A percentile compares a stretch with the other conserved stretches of the same genome.
Evolutionary conservation across 2,888 invertebrate species (phyloP).

Genomic region (Ochropleura leucogaster): DNA sequence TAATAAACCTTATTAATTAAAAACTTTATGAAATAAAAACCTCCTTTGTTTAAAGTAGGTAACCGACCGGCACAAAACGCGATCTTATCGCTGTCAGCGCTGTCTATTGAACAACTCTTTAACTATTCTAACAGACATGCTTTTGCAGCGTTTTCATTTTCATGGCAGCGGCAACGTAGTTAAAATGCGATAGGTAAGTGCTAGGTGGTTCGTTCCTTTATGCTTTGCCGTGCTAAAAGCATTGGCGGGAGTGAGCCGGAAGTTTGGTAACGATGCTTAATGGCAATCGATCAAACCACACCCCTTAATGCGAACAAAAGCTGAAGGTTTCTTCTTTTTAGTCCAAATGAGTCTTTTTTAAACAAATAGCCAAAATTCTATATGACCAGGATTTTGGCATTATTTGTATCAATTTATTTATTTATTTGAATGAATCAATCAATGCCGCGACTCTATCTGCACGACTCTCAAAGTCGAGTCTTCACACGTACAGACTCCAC

Average conservation of each 20-base stretch:
- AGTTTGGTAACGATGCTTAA: constrained; percentile 40
- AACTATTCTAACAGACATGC: not conserved
- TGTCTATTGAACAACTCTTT: constrained; percentile 12
- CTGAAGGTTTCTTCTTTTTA: constrained; percentile 3
- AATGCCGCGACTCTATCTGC: too few species aligned
- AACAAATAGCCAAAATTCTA: too few species aligned
- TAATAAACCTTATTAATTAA: too few species aligned
- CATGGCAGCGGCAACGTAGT: not conserved
- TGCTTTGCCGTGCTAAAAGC: constrained; percentile 39
- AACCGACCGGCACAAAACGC: not conserved
- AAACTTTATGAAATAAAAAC: too few species aligned
- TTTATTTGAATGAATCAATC: too few species aligned
- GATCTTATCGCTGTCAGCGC: constrained; percentile 14
- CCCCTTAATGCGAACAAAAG: constrained; percentile 29
- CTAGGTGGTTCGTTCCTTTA: constrained; percentile 1
- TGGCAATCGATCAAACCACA: constrained; percentile 46
- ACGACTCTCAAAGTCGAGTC: too few species aligned
- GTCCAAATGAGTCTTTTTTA: not conserved
- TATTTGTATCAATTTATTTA: too few species aligned
- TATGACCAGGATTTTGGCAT: not conserved
- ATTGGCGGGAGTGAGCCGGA: constrained; percentile 36
- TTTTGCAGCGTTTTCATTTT: constrained; percentile 1
- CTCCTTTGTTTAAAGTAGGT: too few species aligned
- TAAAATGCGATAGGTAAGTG: constrained; percentile 11
- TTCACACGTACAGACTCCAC: too few species aligned